Evolutionary conservation across 2,113 vertebrate species (phyloP).

Genomic region (Galeopterus variegatus): DNA sequence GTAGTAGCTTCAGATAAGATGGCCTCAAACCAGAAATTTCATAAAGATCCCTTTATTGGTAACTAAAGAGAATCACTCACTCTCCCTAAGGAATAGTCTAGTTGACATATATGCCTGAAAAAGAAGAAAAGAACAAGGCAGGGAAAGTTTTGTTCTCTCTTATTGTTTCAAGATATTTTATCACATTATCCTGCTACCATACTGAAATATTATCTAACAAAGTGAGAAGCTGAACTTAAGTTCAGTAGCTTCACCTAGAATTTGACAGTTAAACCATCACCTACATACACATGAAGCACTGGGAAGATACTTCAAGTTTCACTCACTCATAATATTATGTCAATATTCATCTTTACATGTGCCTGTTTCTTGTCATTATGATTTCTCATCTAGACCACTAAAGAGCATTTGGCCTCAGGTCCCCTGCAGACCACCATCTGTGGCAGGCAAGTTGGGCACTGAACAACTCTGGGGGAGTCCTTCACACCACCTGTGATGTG

Average conservation of each 20-base stretch:
- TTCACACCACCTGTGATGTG: not conserved
- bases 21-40: not conserved
- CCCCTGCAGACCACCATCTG: not conserved
- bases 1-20: not conserved
- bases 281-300: not conserved
- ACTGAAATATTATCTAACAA: conserved; percentile 13
- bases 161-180: not conserved
- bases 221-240: not conserved
- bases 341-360: not conserved
- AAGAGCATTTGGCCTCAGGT: not conserved
- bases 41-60: not conserved
- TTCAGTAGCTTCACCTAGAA: not conserved
- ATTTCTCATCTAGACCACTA: not conserved
- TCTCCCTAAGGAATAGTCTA: not conserved
- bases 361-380: not conserved
- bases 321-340: not conserved
- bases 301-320: not conserved
- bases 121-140: conserved; percentile 36
- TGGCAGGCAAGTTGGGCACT: not conserved
- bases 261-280: not conserved
- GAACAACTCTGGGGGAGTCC: not conserved
- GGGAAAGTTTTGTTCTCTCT: not conserved
- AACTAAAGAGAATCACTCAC: not conserved
- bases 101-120: not conserved
- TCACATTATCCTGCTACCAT: not conserved